phyloP scores from a whole-genome alignment of 2,797 vertebrate genomes.

The Potorous gilbertii region DNA sequence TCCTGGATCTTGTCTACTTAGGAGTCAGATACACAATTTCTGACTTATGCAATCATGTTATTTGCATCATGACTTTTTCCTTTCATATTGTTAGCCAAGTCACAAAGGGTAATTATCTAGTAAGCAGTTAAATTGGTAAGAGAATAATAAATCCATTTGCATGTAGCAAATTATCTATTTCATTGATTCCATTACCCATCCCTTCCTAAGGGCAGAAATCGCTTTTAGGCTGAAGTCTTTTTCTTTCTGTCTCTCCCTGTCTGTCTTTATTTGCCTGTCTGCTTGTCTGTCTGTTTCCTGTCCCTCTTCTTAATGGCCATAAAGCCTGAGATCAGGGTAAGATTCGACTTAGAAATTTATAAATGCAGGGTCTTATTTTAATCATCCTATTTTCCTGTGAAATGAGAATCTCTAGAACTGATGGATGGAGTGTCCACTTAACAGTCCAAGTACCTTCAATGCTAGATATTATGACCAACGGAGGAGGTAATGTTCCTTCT shows the following conservation, averaged over 20 bases:
- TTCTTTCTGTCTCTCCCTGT: not conserved
- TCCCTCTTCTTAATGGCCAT: not conserved
- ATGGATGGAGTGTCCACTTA: not conserved
- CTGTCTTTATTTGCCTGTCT: not conserved
- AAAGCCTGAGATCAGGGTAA: not conserved
- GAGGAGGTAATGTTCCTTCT: not conserved
- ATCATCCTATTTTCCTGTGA: not conserved
- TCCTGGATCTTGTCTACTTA: not conserved
- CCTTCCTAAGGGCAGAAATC: not conserved
- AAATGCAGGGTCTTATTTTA: not conserved
- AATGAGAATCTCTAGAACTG: not conserved
- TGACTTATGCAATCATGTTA: not conserved
- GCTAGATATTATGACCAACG: not conserved
- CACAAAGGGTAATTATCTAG: not conserved
- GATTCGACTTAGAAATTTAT: not conserved
- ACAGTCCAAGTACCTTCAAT: not conserved
- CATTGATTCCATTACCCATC: not conserved
- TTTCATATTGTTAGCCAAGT: not conserved
- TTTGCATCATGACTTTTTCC: not conserved
- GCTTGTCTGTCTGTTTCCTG: not conserved
- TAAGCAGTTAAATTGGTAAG: not conserved
- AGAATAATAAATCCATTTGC: not conserved
- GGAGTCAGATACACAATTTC: not conserved
- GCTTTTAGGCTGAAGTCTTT: not conserved
- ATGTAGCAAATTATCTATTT: not conserved